Percentiles rank a stretch among this genome's conserved stretches.
Conservation (phyloP, 2,113 vertebrate species). For the Osmerus eperlanus region DNA sequence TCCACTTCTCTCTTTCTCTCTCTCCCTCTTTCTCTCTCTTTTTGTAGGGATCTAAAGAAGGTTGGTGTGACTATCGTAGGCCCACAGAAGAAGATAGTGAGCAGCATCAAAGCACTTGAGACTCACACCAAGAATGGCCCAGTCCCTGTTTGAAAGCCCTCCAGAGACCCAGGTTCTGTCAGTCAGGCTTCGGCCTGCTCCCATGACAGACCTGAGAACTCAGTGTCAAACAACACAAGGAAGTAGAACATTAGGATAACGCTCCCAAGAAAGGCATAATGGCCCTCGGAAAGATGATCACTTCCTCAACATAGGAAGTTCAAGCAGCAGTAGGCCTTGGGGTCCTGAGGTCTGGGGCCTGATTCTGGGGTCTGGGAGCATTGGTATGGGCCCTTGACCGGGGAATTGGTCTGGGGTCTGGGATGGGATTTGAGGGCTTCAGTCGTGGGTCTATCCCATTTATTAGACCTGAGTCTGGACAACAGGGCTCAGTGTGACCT, state of each 20-base stretch:
- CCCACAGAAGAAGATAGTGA: conserved; percentile 94
- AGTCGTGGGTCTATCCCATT: conserved; percentile 27
- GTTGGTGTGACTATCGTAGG: conserved; percentile 90
- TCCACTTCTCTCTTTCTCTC: conserved; percentile 14
- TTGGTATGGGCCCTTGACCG: conserved; percentile 26
- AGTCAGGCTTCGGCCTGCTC: conserved; percentile 26
- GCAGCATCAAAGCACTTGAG: conserved; percentile 94
- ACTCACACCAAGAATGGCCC: conserved; percentile 89
- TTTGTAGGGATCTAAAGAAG: conserved; percentile 89
- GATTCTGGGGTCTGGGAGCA: conserved; percentile 19
- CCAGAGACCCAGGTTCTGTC: conserved; percentile 22
- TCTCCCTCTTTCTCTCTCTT: conserved; percentile 1
- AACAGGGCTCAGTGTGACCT: conserved; percentile 10
- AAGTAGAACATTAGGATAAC: conserved; percentile 24
- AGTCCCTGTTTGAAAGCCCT: conserved; percentile 84
- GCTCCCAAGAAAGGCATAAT: conserved; percentile 20
- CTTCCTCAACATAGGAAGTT: conserved; percentile 21
- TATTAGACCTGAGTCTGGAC: conserved; percentile 12
- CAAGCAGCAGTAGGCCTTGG: not conserved
- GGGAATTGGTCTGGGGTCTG: conserved; percentile 19
- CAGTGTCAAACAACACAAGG: conserved; percentile 41
- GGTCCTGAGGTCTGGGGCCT: not conserved
- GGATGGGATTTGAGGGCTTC: conserved; percentile 29
- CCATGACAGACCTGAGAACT: not conserved
- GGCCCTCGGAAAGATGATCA: conserved; percentile 9